A percentile compares a stretch with the other conserved stretches of the same genome.
phyloP scores from a whole-genome alignment of 92 coral and sea anemone species.

The Plumapathes pennacea region DNA sequence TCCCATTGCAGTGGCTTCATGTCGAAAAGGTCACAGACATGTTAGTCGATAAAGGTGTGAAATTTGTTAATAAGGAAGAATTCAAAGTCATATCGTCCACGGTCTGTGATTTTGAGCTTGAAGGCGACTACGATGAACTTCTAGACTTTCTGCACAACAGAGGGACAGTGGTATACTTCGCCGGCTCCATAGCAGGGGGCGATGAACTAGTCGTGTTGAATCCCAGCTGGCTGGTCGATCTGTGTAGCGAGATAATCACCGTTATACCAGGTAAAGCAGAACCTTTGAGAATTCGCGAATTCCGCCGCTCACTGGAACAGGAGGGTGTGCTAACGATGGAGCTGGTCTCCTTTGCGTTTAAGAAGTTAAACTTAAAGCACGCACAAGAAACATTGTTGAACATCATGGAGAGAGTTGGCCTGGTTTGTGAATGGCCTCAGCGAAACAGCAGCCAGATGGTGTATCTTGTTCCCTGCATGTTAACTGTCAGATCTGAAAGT shows the following conservation, averaged over 20 bases:
- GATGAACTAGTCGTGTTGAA: conserved; percentile 11
- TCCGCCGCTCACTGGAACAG: conserved; percentile 22
- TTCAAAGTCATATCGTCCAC: conserved; percentile 1
- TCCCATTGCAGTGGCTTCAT: conserved; percentile 38
- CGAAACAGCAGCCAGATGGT: conserved; percentile 1
- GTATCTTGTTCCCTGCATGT: conserved; percentile 29
- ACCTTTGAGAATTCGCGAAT: conserved; percentile 15
- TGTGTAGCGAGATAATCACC: conserved; percentile 12
- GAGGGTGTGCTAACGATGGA: conserved; percentile 25
- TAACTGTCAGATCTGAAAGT: conserved; percentile 14
- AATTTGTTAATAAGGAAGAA: conserved; percentile 8
- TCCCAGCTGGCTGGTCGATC: conserved; percentile 23
- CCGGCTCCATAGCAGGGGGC: background rate
- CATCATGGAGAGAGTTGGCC: conserved; percentile 20
- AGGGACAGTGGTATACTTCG: conserved; percentile 26
- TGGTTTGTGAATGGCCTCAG: conserved; percentile 13
- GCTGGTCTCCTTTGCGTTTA: conserved; percentile 17
- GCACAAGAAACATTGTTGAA: conserved; percentile 7
- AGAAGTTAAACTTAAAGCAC: background rate
- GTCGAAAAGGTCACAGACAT: conserved; percentile 21
- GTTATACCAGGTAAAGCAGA: conserved; percentile 6
- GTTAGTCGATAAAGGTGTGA: conserved; percentile 6
- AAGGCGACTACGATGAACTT: conserved; percentile 21
- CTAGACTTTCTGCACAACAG: conserved; percentile 23
- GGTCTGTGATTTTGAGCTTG: conserved; percentile 14